These are phyloP conservation scores for Alces alces DNA, from an alignment of 2,113 vertebrate genomes.

Conservation along the genomic window DNA sequence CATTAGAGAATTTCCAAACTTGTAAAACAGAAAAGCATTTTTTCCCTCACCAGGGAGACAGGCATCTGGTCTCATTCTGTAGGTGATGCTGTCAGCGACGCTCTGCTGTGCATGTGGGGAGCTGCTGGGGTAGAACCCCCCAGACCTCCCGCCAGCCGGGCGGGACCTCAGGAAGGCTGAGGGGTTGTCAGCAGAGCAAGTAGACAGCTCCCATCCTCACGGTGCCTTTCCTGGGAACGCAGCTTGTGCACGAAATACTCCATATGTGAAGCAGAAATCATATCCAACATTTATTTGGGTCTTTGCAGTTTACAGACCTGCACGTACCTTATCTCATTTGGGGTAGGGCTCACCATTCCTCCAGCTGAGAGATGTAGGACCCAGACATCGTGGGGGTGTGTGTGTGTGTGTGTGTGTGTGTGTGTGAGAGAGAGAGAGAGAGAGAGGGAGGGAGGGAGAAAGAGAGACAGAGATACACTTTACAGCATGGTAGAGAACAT, in stretches of 20 bases:
- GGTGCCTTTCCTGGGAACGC: background rate
- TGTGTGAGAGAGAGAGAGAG: no score
- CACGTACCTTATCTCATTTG: background rate
- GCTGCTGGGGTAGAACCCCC: background rate
- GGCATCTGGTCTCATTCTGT: background rate
- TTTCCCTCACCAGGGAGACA: background rate
- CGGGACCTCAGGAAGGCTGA: fast-evolving
- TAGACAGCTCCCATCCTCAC: no score
- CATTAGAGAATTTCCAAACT: background rate
- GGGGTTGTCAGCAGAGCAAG: background rate
- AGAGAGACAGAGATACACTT: background rate
- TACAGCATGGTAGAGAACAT: background rate
- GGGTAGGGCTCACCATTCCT: background rate
- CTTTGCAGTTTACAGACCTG: background rate
- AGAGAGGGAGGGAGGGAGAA: fast-evolving
- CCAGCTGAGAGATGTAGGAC: background rate
- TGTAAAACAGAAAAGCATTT: background rate
- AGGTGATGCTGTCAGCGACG: background rate
- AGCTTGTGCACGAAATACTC: fast-evolving
- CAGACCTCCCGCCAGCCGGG: fast-evolving
- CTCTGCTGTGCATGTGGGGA: background rate
- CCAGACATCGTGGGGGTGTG: background rate
- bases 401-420: no score
- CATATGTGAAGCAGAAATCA: fast-evolving
- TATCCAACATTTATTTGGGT: background rate